Percentiles rank a stretch among this genome's conserved stretches.
phyloP scores from a whole-genome alignment of 2,888 invertebrate genomes.

The Therioaphis trifolii region DNA sequence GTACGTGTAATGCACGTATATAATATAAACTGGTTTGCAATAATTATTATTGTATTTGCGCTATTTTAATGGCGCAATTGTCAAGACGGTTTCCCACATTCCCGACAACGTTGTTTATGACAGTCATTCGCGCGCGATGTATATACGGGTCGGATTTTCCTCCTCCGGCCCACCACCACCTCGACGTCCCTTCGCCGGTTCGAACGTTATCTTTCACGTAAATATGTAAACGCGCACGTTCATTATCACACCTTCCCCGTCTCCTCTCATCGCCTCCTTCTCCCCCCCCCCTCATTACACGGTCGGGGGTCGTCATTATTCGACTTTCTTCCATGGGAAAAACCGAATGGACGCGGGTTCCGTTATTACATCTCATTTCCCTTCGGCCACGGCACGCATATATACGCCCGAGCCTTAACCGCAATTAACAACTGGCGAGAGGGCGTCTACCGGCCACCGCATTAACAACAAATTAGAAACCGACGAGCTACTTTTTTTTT shows the following conservation, averaged over 20 bases:
- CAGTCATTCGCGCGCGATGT: not conserved
- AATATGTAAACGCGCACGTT: not conserved
- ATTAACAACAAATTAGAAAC: constrained; percentile 62
- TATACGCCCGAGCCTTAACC: not conserved
- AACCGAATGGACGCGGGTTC: constrained; percentile 26
- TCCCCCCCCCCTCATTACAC: not conserved
- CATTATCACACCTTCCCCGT: not conserved
- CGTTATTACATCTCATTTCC: constrained; percentile 57
- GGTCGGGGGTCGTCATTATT: constrained; percentile 22
- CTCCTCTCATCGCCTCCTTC: not conserved
- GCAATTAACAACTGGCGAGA: constrained; percentile 48
- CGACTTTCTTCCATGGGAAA: constrained; percentile 59
- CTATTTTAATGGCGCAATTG: constrained; percentile 52
- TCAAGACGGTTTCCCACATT: constrained; percentile 54
- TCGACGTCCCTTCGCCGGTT: not conserved
- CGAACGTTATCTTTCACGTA: not conserved
- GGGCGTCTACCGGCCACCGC: constrained; percentile 50
- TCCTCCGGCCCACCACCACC: not conserved
- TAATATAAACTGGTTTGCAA: constrained; percentile 44
- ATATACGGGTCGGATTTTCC: not conserved
- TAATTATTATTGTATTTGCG: constrained; percentile 43
- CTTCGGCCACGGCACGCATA: constrained; percentile 23
- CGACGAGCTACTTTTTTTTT: constrained; percentile 50
- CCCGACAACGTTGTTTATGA: not conserved
- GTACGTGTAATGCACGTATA: not conserved